These are phyloP conservation scores for Trimorus sp. DNA, from an alignment of 2,888 invertebrate species.

Conservation along the genomic window DNA sequence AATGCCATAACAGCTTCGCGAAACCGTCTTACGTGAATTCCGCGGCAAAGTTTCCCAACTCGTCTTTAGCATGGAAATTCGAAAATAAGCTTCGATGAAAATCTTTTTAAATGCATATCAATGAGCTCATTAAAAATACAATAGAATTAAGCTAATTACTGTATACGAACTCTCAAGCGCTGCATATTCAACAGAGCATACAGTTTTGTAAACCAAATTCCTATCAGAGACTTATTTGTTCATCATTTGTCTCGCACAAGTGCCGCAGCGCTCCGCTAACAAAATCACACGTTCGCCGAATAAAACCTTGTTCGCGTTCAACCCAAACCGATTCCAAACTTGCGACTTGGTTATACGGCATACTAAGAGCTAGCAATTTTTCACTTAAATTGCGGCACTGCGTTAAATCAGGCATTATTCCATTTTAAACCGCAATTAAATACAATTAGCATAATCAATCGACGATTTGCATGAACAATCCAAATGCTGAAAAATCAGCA, in stretches of 20 bases:
- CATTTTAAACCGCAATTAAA: conserved; percentile 19
- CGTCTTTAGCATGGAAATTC: conserved; percentile 24
- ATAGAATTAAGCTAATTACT: conserved; percentile 21
- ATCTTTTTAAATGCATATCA: conserved; percentile 33
- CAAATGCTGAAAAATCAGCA: conserved; percentile 10
- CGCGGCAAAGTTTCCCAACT: too few species aligned
- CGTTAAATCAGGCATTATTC: conserved; percentile 1
- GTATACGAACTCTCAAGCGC: background rate
- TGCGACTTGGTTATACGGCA: background rate
- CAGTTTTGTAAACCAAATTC: conserved; percentile 24
- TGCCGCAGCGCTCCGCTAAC: background rate
- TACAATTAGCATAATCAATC: conserved; percentile 9
- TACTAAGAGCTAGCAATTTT: background rate
- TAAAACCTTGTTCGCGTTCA: background rate
- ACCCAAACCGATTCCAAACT: conserved; percentile 11
- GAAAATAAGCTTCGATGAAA: conserved; percentile 19
- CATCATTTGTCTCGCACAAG: conserved; percentile 7
- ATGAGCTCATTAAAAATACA: conserved; percentile 24
- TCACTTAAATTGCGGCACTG: conserved; percentile 1
- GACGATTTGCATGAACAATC: background rate
- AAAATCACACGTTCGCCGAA: background rate
- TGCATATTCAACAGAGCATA: conserved; percentile 30
- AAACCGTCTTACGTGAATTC: too few species aligned
- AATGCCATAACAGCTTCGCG: too few species aligned
- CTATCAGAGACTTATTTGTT: conserved; percentile 28